Evolutionary conservation across 1,140 invertebrate species (phyloP).

Genomic region (Goniozus legneri): DNA sequence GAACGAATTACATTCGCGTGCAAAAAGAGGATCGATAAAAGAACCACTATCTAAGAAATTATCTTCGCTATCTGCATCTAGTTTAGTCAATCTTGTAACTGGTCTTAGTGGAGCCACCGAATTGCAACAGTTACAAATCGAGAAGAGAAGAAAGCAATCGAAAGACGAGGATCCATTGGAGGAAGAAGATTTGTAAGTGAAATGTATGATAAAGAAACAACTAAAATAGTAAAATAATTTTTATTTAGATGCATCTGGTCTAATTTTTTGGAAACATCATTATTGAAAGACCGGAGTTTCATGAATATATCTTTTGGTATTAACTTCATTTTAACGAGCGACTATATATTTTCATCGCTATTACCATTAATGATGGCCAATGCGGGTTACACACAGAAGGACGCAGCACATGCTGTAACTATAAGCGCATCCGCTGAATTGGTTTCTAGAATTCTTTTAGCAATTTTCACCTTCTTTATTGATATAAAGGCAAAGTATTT

Average conservation of each 20-base stretch:
- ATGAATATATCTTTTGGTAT: constrained; percentile 42
- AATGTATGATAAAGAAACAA: too few relatives aligned
- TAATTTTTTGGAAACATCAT: constrained; percentile 37
- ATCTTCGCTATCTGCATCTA: constrained; percentile 23
- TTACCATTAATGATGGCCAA: constrained; percentile 46
- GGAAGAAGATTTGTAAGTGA: too few relatives aligned
- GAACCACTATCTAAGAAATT: constrained; percentile 11
- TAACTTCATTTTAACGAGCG: constrained; percentile 41
- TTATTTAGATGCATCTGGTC: constrained; percentile 15
- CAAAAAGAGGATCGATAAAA: constrained; percentile 11
- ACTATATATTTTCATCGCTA: constrained; percentile 40
- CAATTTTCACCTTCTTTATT: constrained; percentile 39
- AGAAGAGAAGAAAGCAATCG: constrained; percentile 3
- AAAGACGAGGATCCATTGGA: background rate
- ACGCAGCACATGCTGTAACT: constrained; percentile 40
- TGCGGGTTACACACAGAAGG: constrained; percentile 32
- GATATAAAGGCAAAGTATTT: constrained; percentile 38
- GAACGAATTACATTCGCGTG: background rate
- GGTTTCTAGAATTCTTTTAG: constrained; percentile 36
- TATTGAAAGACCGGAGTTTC: constrained; percentile 39
- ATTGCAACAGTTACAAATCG: constrained; percentile 6
- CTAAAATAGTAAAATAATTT: constrained; percentile 3
- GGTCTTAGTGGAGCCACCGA: constrained; percentile 2
- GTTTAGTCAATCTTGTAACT: constrained; percentile 34
- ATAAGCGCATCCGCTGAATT: constrained; percentile 39